A percentile compares a stretch with the other conserved stretches of the same genome.
Conservation (phyloP, 2,113 vertebrate species). For the Cygnus buccinator region DNA sequence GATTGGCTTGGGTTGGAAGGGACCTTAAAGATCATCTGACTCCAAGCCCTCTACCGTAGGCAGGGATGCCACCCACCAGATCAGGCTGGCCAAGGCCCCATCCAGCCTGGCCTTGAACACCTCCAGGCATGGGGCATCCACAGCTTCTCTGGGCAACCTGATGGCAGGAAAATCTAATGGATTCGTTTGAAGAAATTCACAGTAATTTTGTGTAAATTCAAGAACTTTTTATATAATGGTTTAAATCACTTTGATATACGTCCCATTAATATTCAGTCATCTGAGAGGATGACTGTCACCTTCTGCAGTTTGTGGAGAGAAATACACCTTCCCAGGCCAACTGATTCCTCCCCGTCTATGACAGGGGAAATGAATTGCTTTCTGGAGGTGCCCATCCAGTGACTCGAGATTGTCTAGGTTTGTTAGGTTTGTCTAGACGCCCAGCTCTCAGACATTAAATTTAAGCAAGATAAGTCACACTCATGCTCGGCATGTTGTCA, state of each 20-base stretch:
- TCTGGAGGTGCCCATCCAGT: not conserved
- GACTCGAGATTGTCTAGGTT: not conserved
- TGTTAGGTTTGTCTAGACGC: slow-evolving; percentile 31
- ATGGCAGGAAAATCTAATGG: not conserved
- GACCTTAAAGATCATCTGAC: too few relatives aligned
- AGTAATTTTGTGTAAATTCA: not conserved
- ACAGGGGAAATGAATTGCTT: not conserved
- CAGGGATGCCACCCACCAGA: too few relatives aligned
- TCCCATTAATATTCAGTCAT: not conserved
- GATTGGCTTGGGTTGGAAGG: too few relatives aligned
- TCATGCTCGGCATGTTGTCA: not conserved
- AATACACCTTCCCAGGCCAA: not conserved
- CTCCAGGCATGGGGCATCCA: too few relatives aligned
- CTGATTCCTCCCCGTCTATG: not conserved
- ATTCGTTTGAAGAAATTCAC: not conserved
- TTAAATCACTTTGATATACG: not conserved
- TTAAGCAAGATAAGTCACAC: not conserved
- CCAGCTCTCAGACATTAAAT: not conserved
- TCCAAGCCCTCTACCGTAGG: too few relatives aligned
- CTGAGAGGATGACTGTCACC: not conserved
- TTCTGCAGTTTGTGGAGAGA: not conserved
- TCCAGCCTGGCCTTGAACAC: too few relatives aligned
- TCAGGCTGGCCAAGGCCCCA: too few relatives aligned
- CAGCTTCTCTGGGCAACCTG: too few relatives aligned
- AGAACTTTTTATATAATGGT: not conserved